Base-by-base conservation (phyloP, 1,140 invertebrate species). In the Zelostemma sp. region DNA sequence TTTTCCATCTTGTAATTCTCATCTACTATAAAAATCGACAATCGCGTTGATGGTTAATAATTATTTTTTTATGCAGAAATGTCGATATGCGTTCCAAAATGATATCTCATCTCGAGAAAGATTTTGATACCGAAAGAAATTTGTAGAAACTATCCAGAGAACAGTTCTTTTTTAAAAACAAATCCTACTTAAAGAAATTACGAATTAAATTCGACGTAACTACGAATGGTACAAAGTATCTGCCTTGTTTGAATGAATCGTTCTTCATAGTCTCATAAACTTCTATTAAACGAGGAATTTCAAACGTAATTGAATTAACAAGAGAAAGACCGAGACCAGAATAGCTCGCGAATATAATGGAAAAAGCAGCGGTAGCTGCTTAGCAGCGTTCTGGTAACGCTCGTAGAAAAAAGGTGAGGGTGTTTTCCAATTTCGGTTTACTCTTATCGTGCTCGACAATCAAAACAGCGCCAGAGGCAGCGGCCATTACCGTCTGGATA, bases 341-440 rank as follows among this genome's bases (percentile, higher is more conserved):
- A 62, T 65, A 51, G 68, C 58, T 57, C 51, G 67, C 56, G 55
- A 57, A 56, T 65, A 61, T 70, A 70, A 70, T 70, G 56, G 67
- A 70, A 70, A 64, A 64, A 61, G 53, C 41, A 45, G 19, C 56
- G 33, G 53, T 40, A 51, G 67, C 53, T 70, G 67, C 57, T 70
- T 65, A 61, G 55, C 38, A 58, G 50, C 55, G 57, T 51, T 43
- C 45, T 45, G 25, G 25, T 25, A 60, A 45, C 45, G 18, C 50
- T 56, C 43, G 31, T 48, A 38, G 61, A 64, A 66, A 65, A 64
- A 38, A 33, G 31, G 58, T 63, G 67, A 72, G 64, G 64, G 59
- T 67, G 59, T 67, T 72, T 72, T 72, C 64, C 69, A 72, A 63
- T 72, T 72, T 72, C 68, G 68, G 68, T 54, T 58, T 46, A 55